A percentile compares a stretch with the other conserved stretches of the same genome.
Evolutionary conservation across 2,113 vertebrate species (phyloP).

Genomic region (Rhizomys pruinosus): DNA sequence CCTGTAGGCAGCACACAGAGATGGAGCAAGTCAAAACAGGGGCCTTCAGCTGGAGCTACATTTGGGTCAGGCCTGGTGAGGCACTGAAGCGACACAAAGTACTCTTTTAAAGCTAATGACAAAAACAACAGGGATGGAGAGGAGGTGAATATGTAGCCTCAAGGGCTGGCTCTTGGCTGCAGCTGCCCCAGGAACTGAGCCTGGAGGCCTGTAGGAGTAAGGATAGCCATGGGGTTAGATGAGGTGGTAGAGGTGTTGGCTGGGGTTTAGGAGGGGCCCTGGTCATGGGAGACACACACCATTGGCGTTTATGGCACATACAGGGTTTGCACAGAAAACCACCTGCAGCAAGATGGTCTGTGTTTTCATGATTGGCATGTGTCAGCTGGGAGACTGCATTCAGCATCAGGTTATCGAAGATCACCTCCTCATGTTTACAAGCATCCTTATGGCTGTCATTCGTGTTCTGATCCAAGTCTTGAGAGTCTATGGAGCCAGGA

Average conservation of each 20-base stretch:
- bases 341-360: constrained; percentile 90
- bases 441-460: constrained; percentile 88
- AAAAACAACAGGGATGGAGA: background rate
- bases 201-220: background rate
- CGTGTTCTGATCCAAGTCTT: constrained; percentile 89
- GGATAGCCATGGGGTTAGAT: background rate
- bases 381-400: constrained; percentile 95
- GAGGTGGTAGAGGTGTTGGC: background rate
- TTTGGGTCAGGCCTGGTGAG: background rate
- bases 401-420: constrained; percentile 92
- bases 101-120: constrained; percentile 51
- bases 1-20: background rate
- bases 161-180: background rate
- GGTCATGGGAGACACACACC: background rate
- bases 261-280: background rate
- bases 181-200: constrained; percentile 6
- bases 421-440: constrained; percentile 89
- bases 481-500: constrained; percentile 83
- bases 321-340: background rate
- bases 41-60: background rate
- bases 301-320: constrained; percentile 47
- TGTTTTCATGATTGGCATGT: constrained; percentile 94
- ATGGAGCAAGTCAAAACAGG: accelerated
- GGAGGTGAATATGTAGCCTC: background rate
- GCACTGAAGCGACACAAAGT: background rate